These are phyloP conservation scores for Rhabdomys dilectus DNA, from an alignment of 2,113 vertebrate genomes.

Conservation along the genomic window DNA sequence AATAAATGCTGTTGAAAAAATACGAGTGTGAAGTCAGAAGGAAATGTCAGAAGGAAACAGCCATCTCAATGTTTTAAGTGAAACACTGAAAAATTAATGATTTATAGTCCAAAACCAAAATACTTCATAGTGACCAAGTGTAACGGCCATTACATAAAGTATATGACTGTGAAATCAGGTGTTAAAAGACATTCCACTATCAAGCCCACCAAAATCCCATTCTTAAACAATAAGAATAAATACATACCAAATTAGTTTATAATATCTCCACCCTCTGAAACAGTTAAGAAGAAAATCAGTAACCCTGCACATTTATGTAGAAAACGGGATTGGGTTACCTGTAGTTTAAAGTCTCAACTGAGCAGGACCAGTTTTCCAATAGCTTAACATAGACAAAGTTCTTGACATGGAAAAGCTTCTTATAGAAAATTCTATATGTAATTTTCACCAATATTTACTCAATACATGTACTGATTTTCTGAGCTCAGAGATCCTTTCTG, in stretches of 20 bases:
- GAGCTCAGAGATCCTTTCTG: neutral
- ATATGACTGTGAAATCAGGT: constrained; percentile 45
- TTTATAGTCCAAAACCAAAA: neutral
- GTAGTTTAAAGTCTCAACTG: neutral
- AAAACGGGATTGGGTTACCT: neutral
- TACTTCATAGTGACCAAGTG: neutral
- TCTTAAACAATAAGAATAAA: neutral
- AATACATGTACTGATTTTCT: neutral
- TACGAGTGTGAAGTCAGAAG: neutral
- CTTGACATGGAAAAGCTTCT: neutral
- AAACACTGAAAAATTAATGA: neutral
- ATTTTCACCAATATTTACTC: neutral
- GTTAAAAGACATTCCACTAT: neutral
- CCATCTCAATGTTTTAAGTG: neutral
- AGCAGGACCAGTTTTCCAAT: neutral
- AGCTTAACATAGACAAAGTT: neutral
- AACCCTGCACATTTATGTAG: neutral
- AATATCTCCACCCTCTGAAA: neutral
- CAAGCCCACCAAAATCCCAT: too few species aligned
- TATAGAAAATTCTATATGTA: neutral
- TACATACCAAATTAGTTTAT: neutral
- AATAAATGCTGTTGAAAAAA: neutral
- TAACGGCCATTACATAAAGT: neutral
- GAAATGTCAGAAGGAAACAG: neutral
- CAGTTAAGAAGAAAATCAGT: neutral